Percentiles rank a stretch among this genome's conserved stretches.
Evolutionary conservation across 2,113 vertebrate genomes (phyloP).

Genomic region (Serinus canaria): DNA sequence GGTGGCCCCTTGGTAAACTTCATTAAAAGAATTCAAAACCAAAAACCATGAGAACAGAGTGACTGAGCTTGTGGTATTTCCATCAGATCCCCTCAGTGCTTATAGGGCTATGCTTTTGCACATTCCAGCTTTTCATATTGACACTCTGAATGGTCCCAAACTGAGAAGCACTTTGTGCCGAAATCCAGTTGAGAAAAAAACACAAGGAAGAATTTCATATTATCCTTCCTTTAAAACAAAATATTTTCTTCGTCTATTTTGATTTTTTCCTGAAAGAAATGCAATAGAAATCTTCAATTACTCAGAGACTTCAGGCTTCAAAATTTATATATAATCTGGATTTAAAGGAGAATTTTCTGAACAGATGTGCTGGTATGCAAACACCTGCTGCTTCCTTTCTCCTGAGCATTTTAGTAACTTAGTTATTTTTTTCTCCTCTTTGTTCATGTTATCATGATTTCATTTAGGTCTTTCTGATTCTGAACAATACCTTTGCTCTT

Average conservation of each 20-base stretch:
- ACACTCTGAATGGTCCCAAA: not conserved
- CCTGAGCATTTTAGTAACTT: not conserved
- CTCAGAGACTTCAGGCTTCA: constrained; percentile 64
- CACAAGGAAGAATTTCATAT: not conserved
- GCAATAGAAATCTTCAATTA: constrained; percentile 62
- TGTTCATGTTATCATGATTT: not conserved
- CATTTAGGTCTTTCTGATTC: not conserved
- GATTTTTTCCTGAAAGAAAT: constrained; percentile 9
- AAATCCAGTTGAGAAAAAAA: not conserved
- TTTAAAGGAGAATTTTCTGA: constrained; percentile 53
- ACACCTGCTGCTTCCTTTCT: constrained; percentile 53
- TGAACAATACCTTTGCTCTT: not conserved
- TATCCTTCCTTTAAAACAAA: not conserved
- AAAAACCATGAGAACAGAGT: not conserved
- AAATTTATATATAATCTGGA: constrained; percentile 62
- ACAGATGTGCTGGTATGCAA: constrained; percentile 44
- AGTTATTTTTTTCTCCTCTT: not conserved
- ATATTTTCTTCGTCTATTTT: not conserved
- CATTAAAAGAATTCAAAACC: not conserved
- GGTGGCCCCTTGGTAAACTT: not conserved
- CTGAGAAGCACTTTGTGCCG: not conserved
- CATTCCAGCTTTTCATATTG: not conserved
- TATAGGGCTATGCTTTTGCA: not conserved
- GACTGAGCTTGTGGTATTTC: not conserved
- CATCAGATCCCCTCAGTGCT: not conserved